These are phyloP conservation scores for Spheniscus mendiculus DNA, from an alignment of 2,113 vertebrate genomes.

Conservation along the genomic window DNA sequence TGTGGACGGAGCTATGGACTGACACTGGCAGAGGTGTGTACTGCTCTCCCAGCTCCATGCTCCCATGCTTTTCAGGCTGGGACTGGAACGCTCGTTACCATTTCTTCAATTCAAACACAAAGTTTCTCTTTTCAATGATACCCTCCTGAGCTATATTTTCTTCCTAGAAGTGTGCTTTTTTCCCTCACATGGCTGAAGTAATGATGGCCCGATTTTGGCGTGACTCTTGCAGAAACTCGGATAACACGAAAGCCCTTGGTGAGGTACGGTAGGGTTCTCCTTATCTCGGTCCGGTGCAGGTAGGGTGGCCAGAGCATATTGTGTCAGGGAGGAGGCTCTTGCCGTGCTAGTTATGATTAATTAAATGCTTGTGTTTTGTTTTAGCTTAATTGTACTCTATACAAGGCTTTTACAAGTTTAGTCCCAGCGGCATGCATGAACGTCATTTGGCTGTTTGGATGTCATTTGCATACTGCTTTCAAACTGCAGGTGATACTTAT, in stretches of 20 bases:
- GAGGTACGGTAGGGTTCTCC: neutral
- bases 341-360: neutral
- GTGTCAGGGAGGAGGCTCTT: neutral
- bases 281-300: fast-evolving
- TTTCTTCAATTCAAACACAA: neutral
- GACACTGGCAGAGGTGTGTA: neutral
- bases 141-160: neutral
- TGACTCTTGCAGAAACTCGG: neutral
- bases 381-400: neutral
- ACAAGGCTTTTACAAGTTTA: neutral
- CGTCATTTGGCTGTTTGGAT: neutral
- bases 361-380: neutral
- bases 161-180: neutral
- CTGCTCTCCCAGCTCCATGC: neutral
- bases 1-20: neutral
- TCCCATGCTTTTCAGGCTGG: neutral
- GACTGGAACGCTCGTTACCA: fast-evolving
- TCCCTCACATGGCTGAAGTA: neutral
- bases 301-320: neutral
- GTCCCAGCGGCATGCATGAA: neutral
- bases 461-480: neutral
- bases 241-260: neutral
- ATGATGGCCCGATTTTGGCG: neutral
- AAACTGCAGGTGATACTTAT: neutral
- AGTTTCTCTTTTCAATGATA: neutral